Conservation (phyloP, 2,113 vertebrate genomes). For the Amphiprion ocellaris region DNA sequence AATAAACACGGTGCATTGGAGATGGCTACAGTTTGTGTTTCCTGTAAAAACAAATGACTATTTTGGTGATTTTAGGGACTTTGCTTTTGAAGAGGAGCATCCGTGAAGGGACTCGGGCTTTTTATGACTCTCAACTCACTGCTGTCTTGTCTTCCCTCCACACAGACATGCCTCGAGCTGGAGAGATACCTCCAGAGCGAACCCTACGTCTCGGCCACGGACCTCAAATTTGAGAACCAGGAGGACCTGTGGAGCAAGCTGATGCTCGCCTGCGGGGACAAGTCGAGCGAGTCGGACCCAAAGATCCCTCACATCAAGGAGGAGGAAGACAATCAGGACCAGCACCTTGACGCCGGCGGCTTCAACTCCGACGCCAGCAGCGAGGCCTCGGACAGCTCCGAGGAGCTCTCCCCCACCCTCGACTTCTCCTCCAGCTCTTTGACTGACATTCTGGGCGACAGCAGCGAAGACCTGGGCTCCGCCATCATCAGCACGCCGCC, state of each 20-base stretch:
- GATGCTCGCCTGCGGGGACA: slow-evolving; percentile 95
- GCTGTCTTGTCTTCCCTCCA: slow-evolving; percentile 58
- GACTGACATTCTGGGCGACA: slow-evolving; percentile 87
- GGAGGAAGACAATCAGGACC: slow-evolving; percentile 86
- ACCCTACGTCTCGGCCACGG: slow-evolving; percentile 93
- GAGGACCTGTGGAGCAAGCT: slow-evolving; percentile 98
- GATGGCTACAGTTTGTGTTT: slow-evolving; percentile 27
- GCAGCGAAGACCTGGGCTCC: slow-evolving; percentile 88
- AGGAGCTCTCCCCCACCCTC: slow-evolving; percentile 92
- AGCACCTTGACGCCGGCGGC: slow-evolving; percentile 89
- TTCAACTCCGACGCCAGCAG: slow-evolving; percentile 94
- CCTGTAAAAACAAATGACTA: background rate
- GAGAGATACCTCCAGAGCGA: slow-evolving; percentile 97
- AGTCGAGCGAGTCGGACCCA: slow-evolving; percentile 87
- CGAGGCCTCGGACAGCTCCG: slow-evolving; percentile 93
- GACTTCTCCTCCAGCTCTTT: slow-evolving; percentile 91
- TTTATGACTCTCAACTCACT: slow-evolving; percentile 5
- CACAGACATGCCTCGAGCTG: slow-evolving; percentile 95
- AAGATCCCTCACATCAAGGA: slow-evolving; percentile 83
- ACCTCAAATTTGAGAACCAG: slow-evolving; percentile 93
- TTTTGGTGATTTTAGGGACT: slow-evolving; percentile 41
- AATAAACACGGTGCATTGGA: slow-evolving; percentile 39
- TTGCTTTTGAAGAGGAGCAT: slow-evolving; percentile 14
- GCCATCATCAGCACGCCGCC: slow-evolving; percentile 91
- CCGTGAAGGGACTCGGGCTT: slow-evolving; percentile 23